Conservation (phyloP, 2,113 vertebrate genomes). For the Ellobius talpinus region DNA sequence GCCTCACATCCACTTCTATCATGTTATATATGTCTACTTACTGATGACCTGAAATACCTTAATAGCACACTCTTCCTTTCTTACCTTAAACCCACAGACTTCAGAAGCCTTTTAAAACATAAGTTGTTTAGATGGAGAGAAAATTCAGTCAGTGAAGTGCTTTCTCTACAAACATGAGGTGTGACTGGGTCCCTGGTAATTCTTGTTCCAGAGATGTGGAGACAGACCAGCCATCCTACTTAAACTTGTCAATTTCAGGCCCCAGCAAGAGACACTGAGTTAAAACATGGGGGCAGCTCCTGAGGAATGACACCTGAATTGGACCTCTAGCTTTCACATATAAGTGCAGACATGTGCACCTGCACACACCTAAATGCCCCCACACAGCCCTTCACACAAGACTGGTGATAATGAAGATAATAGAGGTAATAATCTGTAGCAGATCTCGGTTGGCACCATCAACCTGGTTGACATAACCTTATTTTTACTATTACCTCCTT, state of each 20-base stretch:
- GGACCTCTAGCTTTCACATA: background rate
- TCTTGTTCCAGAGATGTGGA: background rate
- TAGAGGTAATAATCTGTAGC: background rate
- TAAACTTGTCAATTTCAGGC: background rate
- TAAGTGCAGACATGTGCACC: background rate
- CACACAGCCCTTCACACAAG: background rate
- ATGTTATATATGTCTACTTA: background rate
- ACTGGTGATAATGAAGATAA: background rate
- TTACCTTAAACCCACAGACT: rapidly evolving
- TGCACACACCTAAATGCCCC: background rate
- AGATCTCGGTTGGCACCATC: background rate
- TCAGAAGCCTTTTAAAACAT: background rate
- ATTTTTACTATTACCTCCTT: background rate
- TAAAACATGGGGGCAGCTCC: background rate
- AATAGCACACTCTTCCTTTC: background rate
- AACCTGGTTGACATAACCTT: background rate
- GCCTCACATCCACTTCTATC: background rate
- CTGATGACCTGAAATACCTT: background rate
- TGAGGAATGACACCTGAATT: background rate
- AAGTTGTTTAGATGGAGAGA: background rate
- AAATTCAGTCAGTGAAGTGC: background rate
- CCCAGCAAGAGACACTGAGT: background rate
- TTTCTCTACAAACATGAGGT: background rate
- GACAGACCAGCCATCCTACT: background rate
- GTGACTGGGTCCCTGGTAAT: background rate